Conservation (phyloP, 2,797 vertebrate genomes). For the Calcarius lapponicus region DNA sequence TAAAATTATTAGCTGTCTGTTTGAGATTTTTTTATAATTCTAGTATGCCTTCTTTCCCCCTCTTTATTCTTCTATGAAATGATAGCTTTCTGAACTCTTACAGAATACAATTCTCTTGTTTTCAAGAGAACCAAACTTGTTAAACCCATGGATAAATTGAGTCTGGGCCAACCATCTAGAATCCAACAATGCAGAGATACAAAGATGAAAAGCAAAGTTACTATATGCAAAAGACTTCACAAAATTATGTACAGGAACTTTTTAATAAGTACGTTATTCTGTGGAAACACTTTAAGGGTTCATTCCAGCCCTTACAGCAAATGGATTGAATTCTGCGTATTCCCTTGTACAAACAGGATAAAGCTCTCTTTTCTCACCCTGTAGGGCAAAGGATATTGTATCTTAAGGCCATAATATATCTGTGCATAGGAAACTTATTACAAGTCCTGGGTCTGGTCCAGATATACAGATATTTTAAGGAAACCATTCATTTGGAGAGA, state of each 20-base stretch:
- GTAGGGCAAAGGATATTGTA: constrained; percentile 60
- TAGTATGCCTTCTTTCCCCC: neutral
- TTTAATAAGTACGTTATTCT: neutral
- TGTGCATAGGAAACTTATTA: constrained; percentile 40
- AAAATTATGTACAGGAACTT: constrained; percentile 24
- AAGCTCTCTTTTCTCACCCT: constrained; percentile 59
- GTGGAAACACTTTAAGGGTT: constrained; percentile 5
- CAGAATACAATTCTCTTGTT: neutral
- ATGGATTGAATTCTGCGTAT: constrained; percentile 1
- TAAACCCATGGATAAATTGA: neutral
- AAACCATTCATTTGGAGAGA: constrained; percentile 65
- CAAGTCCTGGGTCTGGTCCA: constrained; percentile 22
- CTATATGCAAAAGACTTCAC: neutral
- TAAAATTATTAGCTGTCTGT: neutral
- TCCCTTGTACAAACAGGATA: constrained; percentile 32
- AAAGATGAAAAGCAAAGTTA: neutral
- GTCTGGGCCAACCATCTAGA: neutral
- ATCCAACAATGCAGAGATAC: neutral
- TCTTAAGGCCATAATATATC: constrained; percentile 31
- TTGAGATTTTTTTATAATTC: neutral
- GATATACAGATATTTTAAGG: constrained; percentile 42
- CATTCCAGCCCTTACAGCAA: neutral
- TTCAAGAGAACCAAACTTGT: neutral
- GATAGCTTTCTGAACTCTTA: neutral
- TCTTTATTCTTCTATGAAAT: neutral